Conservation (phyloP, 64 coral and sea anemone species). For the Exaiptasia diaphana region DNA sequence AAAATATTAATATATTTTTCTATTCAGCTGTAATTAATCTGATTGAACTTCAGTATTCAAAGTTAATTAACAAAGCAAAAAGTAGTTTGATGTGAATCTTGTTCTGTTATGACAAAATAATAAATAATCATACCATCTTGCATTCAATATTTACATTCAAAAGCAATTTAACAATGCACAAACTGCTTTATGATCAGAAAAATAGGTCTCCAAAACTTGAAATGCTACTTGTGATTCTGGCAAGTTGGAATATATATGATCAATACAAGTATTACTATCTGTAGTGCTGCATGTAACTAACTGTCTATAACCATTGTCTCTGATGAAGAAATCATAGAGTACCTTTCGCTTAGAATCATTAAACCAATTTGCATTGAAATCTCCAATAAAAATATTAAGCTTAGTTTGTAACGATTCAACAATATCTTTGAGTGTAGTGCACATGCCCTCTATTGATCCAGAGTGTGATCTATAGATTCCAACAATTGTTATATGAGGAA, state of each 20-base stretch:
- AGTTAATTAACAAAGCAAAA: too few species aligned
- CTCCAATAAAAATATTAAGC: slow-evolving; percentile 8
- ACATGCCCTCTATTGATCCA: slow-evolving; percentile 16
- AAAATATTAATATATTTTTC: too few species aligned
- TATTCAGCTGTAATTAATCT: too few species aligned
- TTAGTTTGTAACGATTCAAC: background rate
- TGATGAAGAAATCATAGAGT: slow-evolving; percentile 18
- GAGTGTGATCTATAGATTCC: slow-evolving; percentile 31
- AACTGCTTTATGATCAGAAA: background rate
- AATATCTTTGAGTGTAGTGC: background rate
- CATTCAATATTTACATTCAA: too few species aligned
- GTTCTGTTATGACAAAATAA: too few species aligned
- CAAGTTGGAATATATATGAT: slow-evolving; percentile 27
- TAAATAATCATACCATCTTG: too few species aligned
- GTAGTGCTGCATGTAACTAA: background rate
- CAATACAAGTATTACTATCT: slow-evolving; percentile 2
- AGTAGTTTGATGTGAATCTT: too few species aligned
- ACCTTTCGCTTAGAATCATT: background rate
- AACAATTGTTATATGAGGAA: slow-evolving; percentile 42
- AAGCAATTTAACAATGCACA: slow-evolving; percentile 9
- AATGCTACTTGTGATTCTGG: background rate
- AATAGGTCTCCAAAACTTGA: slow-evolving; percentile 7
- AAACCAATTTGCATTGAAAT: slow-evolving; percentile 26
- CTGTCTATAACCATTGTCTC: slow-evolving; percentile 12
- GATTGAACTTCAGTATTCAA: too few species aligned